phyloP scores from a whole-genome alignment of 1,140 invertebrate genomes.

The Brachionus rubens region DNA sequence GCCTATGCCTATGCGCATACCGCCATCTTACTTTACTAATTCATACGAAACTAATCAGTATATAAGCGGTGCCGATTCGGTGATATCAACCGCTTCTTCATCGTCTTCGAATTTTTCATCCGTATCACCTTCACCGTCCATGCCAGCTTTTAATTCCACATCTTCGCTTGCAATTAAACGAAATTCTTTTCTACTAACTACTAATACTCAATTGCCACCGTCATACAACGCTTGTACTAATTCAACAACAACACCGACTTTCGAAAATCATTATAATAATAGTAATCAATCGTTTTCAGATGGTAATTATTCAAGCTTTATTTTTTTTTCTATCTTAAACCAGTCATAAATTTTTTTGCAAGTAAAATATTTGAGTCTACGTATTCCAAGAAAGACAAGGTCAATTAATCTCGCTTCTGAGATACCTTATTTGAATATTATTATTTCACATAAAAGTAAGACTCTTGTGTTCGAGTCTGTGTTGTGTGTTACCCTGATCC shows the following conservation, averaged over 20 bases:
- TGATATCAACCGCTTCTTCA: conserved; percentile 9
- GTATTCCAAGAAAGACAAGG: too few relatives aligned
- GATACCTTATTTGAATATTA: too few relatives aligned
- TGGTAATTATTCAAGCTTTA: conserved; percentile 7
- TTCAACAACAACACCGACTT: background rate
- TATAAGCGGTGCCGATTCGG: conserved; percentile 13
- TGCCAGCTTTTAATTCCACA: background rate
- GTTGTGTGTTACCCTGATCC: too few relatives aligned
- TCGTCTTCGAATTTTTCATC: conserved; percentile 39
- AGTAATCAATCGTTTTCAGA: conserved; percentile 25
- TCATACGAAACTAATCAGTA: background rate
- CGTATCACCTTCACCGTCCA: background rate
- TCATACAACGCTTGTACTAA: too few relatives aligned
- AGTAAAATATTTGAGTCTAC: too few relatives aligned
- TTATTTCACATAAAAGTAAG: too few relatives aligned
- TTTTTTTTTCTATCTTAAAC: too few relatives aligned
- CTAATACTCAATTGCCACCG: too few relatives aligned
- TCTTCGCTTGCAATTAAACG: background rate
- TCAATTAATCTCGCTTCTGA: too few relatives aligned
- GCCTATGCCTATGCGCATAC: background rate
- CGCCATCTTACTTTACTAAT: too few relatives aligned
- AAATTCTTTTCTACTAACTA: conserved; percentile 18
- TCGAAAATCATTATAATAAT: conserved; percentile 31
- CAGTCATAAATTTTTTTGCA: too few relatives aligned
- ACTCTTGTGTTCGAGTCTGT: too few relatives aligned